Evolutionary conservation across 2,113 vertebrate genomes (phyloP), one percentile per base, ranked within the genome.

Genomic region (Theristicus caerulescens): DNA sequence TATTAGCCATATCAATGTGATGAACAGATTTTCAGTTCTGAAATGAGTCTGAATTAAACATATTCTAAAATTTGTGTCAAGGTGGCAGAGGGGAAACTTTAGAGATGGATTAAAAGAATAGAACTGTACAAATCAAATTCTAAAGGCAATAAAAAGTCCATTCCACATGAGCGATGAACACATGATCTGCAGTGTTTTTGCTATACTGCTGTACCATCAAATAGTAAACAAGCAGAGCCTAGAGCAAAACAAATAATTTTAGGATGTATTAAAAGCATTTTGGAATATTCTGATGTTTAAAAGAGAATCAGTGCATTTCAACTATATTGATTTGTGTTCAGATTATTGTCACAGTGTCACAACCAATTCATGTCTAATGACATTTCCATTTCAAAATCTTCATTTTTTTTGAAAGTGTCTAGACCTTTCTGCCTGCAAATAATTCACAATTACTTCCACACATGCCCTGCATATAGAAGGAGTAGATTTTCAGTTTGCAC

Each of bases 311-410:
- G 9, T 46, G 59, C 1, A 49, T 74, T 96, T 92, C 49, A 93
- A 10, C 51, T 69, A 1, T 58, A 81, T 66, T 64, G 86, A 89
- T 94, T 82, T 92, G 22, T 66, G 42, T 47, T 92, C 38, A 52
- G 89, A 42, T 52, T 61, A 74, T 86, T 94, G 64, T 86, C 66
- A 59, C 6, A 29, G 7, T 86, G 80, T 95, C 91, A 83, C 8
- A 89, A 78, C 52, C 49, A 70, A 34, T 93, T 82, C 10, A 20
- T 47, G 25, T 80, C 31, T 88, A 38, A 79, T 89, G 51, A 49
- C 26, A 64, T 79, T 98, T 93, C n/a, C 21, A 49, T 94, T 82
- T 85, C 55, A 88, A 94, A 92, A 89, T 24, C 8, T 40, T 84
- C 21, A 17, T 70, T 70, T 93, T 91, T 58, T 38, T 38, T 4